Evolutionary conservation across 2,888 invertebrate species (phyloP), one percentile per base, ranked within the genome.

Genomic region (Limnephilus lunatus): DNA sequence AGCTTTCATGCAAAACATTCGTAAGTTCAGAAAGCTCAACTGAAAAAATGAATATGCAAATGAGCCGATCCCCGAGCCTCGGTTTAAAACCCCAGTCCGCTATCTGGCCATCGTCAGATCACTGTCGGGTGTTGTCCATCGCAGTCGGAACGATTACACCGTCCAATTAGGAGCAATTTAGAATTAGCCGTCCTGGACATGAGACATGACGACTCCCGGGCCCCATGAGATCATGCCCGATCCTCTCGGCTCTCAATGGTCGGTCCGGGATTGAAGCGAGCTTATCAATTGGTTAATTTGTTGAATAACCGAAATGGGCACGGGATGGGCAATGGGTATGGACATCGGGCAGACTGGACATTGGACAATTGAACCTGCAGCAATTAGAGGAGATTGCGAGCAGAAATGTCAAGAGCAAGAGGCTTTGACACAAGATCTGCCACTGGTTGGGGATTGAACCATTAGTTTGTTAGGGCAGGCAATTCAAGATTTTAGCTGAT

Each of bases 111-210:
- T 80, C 80, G n/a, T 80, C 53, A 80, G 53, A 88, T 80, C 86
- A 39, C 44, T 86, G 86, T 86, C 48, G 86, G 48, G 86, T 86
- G 86, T 39, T 53, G 32, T 68, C 88, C 85, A 39, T 85, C 39
- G 83, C 83, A n/a, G 86, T 35, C 48, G 88, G 82, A 91, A 91
- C 92, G 92, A 93, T 93, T 93, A 93, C 93, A 93, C 91, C 85
- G 92, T 91, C 93, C 93, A 93, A 93, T 93, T 93, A 93, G 93
- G 93, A 91, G 89, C 93, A 93, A 93, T 93, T 93, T 93, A 93
- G 93, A 91, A 93, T 93, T 92, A 92, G 90, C 81, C 82, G 91
- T 83, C 89, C 92, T 93, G 92, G 93, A 92, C 92, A 92, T 83
- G 93, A 92, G 93, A 92, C 92, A 92, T 81, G 93, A 92, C 93